Percentiles rank a stretch among this genome's conserved stretches.
phyloP scores from a whole-genome alignment of 1,140 invertebrate species.

The Aphelenchoides fujianensis region DNA sequence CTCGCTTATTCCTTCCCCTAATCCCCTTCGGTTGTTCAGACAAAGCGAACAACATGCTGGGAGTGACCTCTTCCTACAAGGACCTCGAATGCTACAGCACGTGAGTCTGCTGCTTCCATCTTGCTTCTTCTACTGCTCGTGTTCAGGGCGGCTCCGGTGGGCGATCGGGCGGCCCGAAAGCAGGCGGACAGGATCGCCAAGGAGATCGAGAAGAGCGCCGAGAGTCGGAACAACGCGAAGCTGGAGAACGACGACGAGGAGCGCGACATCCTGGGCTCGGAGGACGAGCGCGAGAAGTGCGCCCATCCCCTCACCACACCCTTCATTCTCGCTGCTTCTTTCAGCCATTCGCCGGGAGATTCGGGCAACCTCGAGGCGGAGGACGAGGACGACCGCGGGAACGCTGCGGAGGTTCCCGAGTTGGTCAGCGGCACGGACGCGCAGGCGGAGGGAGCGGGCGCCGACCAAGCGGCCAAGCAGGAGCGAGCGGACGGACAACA shows the following conservation, averaged over 20 bases:
- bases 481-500: background rate
- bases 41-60: conserved; percentile 13
- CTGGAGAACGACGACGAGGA: conserved; percentile 29
- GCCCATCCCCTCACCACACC: too few relatives aligned
- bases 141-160: conserved; percentile 3
- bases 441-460: background rate
- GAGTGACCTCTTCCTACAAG: conserved; percentile 14
- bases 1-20: too few relatives aligned
- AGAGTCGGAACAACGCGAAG: background rate
- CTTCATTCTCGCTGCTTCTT: background rate
- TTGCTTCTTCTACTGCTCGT: background rate
- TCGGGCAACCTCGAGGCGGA: too few relatives aligned
- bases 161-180: conserved; percentile 9
- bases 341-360: too few relatives aligned
- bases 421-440: too few relatives aligned
- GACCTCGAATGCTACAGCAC: background rate
- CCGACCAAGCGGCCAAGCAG: background rate
- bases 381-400: too few relatives aligned
- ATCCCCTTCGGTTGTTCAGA: too few relatives aligned
- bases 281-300: background rate
- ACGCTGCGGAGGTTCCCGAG: too few relatives aligned
- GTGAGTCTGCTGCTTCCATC: background rate
- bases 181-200: conserved; percentile 13
- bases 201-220: conserved; percentile 16
- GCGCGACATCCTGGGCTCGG: conserved; percentile 1